A percentile compares a stretch with the other conserved stretches of the same genome.
These are phyloP conservation scores for Macroglossus sobrinus DNA, from an alignment of 2,113 vertebrate species.

Conservation along the genomic window DNA sequence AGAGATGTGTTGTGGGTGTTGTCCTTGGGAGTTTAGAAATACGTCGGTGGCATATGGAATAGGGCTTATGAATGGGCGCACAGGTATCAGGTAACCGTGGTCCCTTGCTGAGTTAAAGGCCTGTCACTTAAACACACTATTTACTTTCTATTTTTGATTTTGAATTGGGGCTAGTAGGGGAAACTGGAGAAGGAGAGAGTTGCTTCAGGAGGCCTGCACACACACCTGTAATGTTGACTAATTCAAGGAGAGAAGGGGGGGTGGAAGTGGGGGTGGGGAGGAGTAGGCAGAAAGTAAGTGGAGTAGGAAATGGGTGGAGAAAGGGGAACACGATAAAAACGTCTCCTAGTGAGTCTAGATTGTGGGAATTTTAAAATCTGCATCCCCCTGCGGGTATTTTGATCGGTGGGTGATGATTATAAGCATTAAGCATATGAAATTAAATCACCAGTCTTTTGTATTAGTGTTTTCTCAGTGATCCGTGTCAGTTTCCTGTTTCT, in stretches of 20 bases:
- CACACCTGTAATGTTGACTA: not conserved
- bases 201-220: not conserved
- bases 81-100: not conserved
- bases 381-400: not conserved
- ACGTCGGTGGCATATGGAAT: not conserved
- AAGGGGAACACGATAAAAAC: not conserved
- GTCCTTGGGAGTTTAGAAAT: not conserved
- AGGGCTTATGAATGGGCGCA: not conserved
- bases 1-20: not conserved
- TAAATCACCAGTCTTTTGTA: not conserved
- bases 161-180: not conserved
- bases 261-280: no score
- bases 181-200: not conserved
- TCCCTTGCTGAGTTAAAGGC: not conserved
- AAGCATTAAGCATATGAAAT: not conserved
- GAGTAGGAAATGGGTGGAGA: not conserved
- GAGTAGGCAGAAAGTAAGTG: not conserved
- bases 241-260: not conserved
- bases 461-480: not conserved
- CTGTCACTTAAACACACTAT: not conserved
- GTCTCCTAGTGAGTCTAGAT: not conserved
- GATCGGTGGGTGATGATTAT: not conserved
- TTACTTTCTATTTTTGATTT: conserved; percentile 17
- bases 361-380: no score
- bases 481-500: not conserved